phyloP scores from a whole-genome alignment of 2,888 invertebrate genomes.

The Branchipolynoe longqiensis region DNA sequence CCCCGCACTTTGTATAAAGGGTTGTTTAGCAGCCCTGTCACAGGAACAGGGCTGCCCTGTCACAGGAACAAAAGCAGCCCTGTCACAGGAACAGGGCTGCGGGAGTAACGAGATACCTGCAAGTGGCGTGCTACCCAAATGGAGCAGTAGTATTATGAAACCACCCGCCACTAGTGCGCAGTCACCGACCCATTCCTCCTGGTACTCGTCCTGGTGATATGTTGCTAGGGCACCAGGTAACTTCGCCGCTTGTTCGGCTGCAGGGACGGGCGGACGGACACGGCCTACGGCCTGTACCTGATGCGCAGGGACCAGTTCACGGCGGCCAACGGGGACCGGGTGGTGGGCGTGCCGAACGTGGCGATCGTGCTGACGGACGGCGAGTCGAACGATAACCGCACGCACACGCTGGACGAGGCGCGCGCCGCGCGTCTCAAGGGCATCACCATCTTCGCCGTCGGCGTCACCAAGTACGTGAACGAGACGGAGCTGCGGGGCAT shows the following conservation, averaged over 20 bases:
- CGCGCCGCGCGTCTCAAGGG: background rate
- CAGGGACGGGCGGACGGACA: slow-evolving; percentile 33
- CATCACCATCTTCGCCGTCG: slow-evolving; percentile 49
- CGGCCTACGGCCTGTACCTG: slow-evolving; percentile 25
- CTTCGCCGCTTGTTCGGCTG: background rate
- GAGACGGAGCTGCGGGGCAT: slow-evolving; percentile 3
- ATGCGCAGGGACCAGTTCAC: slow-evolving; percentile 9
- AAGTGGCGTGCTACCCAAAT: too few species aligned
- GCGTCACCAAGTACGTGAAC: slow-evolving; percentile 39
- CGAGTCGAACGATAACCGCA: slow-evolving; percentile 37
- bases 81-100: too few species aligned
- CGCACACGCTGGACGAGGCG: slow-evolving; percentile 3
- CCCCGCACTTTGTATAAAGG: too few species aligned
- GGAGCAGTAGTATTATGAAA: too few species aligned
- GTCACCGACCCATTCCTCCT: too few species aligned
- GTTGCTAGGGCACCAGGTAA: background rate
- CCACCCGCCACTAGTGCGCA: too few species aligned
- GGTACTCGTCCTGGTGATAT: too few species aligned
- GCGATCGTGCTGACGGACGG: slow-evolving; percentile 59
- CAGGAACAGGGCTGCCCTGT: too few species aligned
- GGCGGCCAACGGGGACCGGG: slow-evolving; percentile 26
- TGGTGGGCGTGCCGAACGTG: slow-evolving; percentile 30
- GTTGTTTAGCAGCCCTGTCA: too few species aligned
- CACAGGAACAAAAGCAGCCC: too few species aligned
- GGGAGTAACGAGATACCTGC: too few species aligned